These are phyloP conservation scores for Electrophaes corylata DNA, from an alignment of 2,888 invertebrate genomes.

Conservation along the genomic window DNA sequence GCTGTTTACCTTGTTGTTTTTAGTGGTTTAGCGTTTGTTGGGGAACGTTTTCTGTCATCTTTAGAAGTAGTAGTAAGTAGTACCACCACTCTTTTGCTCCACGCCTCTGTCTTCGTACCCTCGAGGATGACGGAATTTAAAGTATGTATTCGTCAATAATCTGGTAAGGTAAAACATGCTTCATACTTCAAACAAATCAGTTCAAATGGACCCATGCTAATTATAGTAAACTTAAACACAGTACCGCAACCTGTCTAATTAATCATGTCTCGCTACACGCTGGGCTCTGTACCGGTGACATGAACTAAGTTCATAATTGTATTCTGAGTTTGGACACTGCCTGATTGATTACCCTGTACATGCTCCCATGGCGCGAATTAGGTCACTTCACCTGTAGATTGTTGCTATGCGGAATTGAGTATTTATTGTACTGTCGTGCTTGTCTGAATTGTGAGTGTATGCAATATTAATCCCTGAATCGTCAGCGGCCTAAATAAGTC, in stretches of 20 bases:
- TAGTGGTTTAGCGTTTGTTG: too few relatives aligned
- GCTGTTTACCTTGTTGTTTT: too few relatives aligned
- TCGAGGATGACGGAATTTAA: too few relatives aligned
- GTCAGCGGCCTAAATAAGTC: too few relatives aligned
- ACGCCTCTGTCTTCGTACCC: too few relatives aligned
- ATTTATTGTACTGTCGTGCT: slow-evolving; percentile 4
- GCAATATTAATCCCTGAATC: not conserved
- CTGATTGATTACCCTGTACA: slow-evolving; percentile 74
- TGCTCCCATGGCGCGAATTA: slow-evolving; percentile 58
- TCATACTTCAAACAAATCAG: slow-evolving; percentile 19
- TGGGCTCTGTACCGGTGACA: slow-evolving; percentile 67
- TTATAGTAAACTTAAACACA: slow-evolving; percentile 26
- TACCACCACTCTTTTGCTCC: too few relatives aligned
- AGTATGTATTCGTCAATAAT: too few relatives aligned
- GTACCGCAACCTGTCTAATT: slow-evolving; percentile 56
- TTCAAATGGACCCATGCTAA: slow-evolving; percentile 29
- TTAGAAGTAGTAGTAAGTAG: too few relatives aligned
- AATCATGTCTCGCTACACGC: slow-evolving; percentile 71
- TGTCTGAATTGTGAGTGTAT: not conserved
- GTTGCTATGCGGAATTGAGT: slow-evolving; percentile 27
- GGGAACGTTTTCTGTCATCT: too few relatives aligned
- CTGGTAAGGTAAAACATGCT: slow-evolving; percentile 15
- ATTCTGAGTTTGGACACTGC: slow-evolving; percentile 77
- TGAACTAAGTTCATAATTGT: slow-evolving; percentile 81
- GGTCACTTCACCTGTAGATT: slow-evolving; percentile 61